Evolutionary conservation across 2,113 vertebrate genomes (phyloP).

Genomic region (Holacanthus passer): DNA sequence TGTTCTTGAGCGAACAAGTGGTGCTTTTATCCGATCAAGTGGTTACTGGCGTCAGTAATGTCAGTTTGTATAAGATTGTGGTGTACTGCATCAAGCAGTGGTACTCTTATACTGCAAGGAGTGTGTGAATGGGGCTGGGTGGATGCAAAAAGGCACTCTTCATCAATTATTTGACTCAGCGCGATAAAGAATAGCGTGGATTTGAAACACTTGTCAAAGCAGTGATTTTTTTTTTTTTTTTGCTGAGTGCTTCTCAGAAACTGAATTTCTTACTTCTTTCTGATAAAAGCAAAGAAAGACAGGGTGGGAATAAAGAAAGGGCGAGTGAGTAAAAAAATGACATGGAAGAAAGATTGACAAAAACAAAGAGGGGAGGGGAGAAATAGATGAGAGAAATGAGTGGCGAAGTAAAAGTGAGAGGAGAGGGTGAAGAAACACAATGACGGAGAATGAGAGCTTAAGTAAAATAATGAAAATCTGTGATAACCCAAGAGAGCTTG

Average conservation of each 20-base stretch:
- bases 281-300: constrained; percentile 46
- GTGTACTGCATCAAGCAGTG: neutral
- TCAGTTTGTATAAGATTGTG: constrained; percentile 31
- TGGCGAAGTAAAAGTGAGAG: constrained; percentile 12
- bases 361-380: constrained; percentile 18
- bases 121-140: constrained; percentile 21
- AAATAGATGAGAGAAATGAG: constrained; percentile 11
- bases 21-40: constrained; percentile 53
- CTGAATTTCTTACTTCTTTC: constrained; percentile 36
- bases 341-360: constrained; percentile 32
- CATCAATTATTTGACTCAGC: constrained; percentile 70
- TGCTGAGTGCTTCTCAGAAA: constrained; percentile 40
- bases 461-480: constrained; percentile 11
- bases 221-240: constrained; percentile 7
- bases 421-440: constrained; percentile 25
- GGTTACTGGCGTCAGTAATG: constrained; percentile 36
- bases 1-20: neutral
- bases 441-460: constrained; percentile 20
- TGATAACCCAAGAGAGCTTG: constrained; percentile 11
- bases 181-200: constrained; percentile 57
- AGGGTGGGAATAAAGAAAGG: constrained; percentile 26
- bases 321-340: constrained; percentile 42
- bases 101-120: constrained; percentile 10
- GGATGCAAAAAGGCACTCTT: constrained; percentile 69
- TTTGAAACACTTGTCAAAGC: constrained; percentile 56